Percentiles rank a stretch among this genome's conserved stretches.
These are phyloP conservation scores for Drosophila nebulosa DNA, from an alignment of 1,140 invertebrate species.

Conservation along the genomic window DNA sequence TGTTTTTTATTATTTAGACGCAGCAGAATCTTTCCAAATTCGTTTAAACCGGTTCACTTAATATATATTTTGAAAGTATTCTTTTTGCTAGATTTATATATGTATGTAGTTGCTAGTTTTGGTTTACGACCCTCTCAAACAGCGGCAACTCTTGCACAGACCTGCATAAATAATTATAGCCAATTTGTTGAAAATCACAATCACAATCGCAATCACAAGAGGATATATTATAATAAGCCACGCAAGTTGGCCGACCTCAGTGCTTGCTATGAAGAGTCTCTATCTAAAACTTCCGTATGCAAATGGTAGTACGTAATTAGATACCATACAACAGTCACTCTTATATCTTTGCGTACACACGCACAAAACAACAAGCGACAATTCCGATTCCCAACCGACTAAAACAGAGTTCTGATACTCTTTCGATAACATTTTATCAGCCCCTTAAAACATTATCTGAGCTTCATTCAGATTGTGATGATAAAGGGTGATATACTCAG, in stretches of 20 bases:
- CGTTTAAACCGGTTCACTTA: conserved; percentile 61
- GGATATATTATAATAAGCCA: conserved; percentile 7
- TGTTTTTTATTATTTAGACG: conserved; percentile 31
- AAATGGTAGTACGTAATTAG: conserved; percentile 38
- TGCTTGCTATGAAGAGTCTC: conserved; percentile 17
- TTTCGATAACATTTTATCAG: too few relatives aligned
- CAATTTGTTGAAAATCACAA: conserved; percentile 16
- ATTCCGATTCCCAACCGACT: too few relatives aligned
- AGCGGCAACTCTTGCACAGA: conserved; percentile 33
- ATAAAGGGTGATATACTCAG: too few relatives aligned
- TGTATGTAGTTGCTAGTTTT: conserved; percentile 48
- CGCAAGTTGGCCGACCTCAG: conserved; percentile 1
- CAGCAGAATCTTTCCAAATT: conserved; percentile 15
- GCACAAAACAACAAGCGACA: neutral
- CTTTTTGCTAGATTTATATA: conserved; percentile 51
- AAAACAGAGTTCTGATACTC: too few relatives aligned
- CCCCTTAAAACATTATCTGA: too few relatives aligned
- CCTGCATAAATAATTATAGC: conserved; percentile 41
- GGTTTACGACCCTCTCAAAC: conserved; percentile 38
- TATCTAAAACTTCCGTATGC: conserved; percentile 68
- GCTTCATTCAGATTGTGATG: too few relatives aligned
- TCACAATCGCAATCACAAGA: neutral
- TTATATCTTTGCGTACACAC: neutral
- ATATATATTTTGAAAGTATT: conserved; percentile 69
- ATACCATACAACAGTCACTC: conserved; percentile 8